Base-by-base conservation (phyloP, 2,113 vertebrate genomes). In the Lepus timidus region DNA sequence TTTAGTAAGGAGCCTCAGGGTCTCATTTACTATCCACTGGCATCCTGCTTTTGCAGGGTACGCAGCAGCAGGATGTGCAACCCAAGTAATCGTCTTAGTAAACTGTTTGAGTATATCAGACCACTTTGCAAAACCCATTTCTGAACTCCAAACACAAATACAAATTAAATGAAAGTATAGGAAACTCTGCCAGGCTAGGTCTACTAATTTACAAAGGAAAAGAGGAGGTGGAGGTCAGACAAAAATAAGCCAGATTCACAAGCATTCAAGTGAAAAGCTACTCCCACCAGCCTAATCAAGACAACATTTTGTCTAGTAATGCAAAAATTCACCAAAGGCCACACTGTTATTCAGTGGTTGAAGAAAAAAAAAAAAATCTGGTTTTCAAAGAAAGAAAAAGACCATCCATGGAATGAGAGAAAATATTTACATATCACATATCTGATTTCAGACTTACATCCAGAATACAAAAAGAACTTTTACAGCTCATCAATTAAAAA, bases 101-200 rank as follows among this genome's bases (percentile, higher is more conserved):
- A 58, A 62, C n/a, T 51, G n/a, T 64, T 85, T 55, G 36, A 39
- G 22, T 29, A 89, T 1, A 62, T 2, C 68, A 33, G 13, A 75
- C 1, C 52, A 74, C 80, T 93, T 33, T 87, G 39, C 39, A 95
- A 97, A 92, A 85, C 6, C 52, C 10, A 71, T 67, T 86, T 89
- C 52, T 86, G 39, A 95, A 92, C 68, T 88, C 79, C 78, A 85
- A 19, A 12, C 55, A 88, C 52, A 82, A 96, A 85, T 73, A 62
- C 61, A 85, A 86, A 92, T 36, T 87, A 91, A 91, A 29, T 29
- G 11, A 65, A 3, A 91, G 85, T 27, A 14, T 0, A 91, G 73
- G 81, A 88, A 95, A 93, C 13, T 80, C n/a, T 49, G 17, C 33
- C 65, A 78, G 64, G 55, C 5, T 76, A 87, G 79, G 36, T 74